A percentile compares a stretch with the other conserved stretches of the same genome.
phyloP scores from a whole-genome alignment of 2,113 vertebrate species.

The Prinia subflava region DNA sequence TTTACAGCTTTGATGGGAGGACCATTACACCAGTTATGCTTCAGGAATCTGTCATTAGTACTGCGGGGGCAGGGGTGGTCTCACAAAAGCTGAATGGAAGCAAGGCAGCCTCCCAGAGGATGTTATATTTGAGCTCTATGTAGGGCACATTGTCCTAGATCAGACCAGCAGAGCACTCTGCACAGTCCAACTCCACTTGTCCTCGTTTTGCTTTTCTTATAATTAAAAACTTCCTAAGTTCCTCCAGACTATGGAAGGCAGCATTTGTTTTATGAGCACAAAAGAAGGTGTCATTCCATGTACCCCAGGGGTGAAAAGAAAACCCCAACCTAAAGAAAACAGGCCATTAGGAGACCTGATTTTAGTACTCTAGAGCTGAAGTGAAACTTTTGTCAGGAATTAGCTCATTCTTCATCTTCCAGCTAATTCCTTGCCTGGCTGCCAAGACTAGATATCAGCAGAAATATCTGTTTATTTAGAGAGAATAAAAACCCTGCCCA shows the following conservation, averaged over 20 bases:
- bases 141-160: conserved; percentile 67
- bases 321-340: not conserved
- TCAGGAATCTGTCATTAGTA: conserved; percentile 22
- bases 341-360: not conserved
- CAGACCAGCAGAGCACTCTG: conserved; percentile 45
- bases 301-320: not conserved
- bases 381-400: conserved; percentile 15
- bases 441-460: not conserved
- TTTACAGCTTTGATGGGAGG: conserved; percentile 10
- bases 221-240: conserved; percentile 63
- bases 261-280: conserved; percentile 31
- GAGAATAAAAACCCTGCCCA: conserved; percentile 3
- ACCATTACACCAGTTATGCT: not conserved
- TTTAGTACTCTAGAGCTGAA: not conserved
- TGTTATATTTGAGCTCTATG: conserved; percentile 63
- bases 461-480: conserved; percentile 30
- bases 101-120: conserved; percentile 32
- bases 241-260: not conserved
- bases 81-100: conserved; percentile 51
- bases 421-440: not conserved
- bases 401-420: not conserved
- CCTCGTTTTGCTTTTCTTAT: conserved; percentile 44
- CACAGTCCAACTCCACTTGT: conserved; percentile 32
- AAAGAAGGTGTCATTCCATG: not conserved
- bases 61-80: not conserved